Conservation (phyloP, 2,888 invertebrate species). For the Petrolisthes manimaculis region DNA sequence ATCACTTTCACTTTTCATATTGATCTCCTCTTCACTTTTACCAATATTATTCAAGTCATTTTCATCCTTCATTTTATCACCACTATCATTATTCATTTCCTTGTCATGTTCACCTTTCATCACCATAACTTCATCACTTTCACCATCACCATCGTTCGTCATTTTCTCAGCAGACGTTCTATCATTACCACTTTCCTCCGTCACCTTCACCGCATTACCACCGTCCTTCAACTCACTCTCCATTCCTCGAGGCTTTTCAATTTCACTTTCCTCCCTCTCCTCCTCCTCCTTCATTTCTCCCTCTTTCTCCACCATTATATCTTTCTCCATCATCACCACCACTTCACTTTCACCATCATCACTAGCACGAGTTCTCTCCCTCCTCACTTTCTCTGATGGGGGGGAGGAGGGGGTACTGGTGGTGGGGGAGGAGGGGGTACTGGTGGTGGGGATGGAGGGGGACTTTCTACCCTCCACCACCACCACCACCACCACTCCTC, state of each 20-base stretch:
- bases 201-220: not conserved
- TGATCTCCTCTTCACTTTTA: no score
- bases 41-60: no score
- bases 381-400: not conserved
- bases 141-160: no score
- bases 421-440: not conserved
- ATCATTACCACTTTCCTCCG: not conserved
- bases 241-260: not conserved
- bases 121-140: no score
- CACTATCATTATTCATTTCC: no score
- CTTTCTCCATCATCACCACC: not conserved
- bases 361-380: not conserved
- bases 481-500: no score
- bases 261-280: not conserved
- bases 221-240: not conserved
- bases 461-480: not conserved
- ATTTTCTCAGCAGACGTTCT: no score
- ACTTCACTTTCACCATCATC: not conserved
- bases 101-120: no score
- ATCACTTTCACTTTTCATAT: no score
- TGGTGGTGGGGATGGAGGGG: slow-evolving; percentile 2
- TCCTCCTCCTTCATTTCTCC: not conserved
- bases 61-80: no score
- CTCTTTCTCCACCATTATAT: not conserved
- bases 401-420: not conserved